Conservation (phyloP, 2,797 vertebrate species). For the Otolemur crassicaudatus region DNA sequence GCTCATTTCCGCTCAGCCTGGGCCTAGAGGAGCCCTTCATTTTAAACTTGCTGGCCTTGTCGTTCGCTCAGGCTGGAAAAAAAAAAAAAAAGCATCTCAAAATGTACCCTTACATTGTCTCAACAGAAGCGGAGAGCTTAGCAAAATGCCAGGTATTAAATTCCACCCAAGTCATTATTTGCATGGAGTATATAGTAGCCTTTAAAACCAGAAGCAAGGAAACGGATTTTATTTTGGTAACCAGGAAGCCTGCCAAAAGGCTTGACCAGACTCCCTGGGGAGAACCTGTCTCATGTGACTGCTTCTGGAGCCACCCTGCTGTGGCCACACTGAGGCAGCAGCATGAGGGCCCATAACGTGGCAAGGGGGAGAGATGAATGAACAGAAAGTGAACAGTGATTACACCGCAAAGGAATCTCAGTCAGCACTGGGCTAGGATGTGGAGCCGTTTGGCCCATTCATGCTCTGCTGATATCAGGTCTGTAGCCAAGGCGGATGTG, state of each 20-base stretch:
- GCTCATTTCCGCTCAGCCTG: neutral
- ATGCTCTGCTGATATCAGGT: neutral
- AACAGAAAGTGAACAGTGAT: neutral
- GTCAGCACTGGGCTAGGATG: neutral
- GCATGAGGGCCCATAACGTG: neutral
- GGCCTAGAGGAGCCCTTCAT: neutral
- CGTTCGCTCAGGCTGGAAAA: neutral
- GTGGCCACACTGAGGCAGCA: neutral
- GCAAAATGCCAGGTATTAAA: neutral
- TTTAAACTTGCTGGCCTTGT: neutral
- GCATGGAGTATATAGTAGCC: neutral
- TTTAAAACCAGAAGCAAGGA: constrained; percentile 16
- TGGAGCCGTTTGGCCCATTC: neutral
- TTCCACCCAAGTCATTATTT: neutral
- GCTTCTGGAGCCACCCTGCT: neutral
- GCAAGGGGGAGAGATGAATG: rapidly evolving
- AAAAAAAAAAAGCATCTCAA: neutral
- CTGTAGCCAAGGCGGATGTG: neutral
- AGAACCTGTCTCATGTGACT: neutral
- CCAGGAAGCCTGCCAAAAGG: neutral
- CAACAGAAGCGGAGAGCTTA: neutral
- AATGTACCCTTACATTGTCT: neutral
- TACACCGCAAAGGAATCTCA: neutral
- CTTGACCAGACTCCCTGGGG: neutral
- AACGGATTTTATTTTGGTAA: neutral